Percentiles rank a stretch among this genome's conserved stretches.
Conservation (phyloP, 2,888 invertebrate species). For the Brenthis hecate region DNA sequence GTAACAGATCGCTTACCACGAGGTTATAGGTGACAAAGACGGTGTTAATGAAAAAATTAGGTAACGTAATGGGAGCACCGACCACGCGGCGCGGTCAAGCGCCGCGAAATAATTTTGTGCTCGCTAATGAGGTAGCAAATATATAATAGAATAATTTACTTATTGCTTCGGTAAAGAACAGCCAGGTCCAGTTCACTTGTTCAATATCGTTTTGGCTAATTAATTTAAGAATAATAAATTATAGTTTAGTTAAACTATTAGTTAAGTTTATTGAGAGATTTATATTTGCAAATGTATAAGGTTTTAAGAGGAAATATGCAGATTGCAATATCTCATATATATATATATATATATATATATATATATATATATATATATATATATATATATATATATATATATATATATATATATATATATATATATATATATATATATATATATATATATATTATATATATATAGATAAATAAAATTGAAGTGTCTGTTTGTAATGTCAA, state of each 20-base stretch:
- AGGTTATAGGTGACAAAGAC: constrained; percentile 77
- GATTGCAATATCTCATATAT: no score
- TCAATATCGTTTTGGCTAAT: constrained; percentile 13
- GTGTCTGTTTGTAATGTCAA: no score
- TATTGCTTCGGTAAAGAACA: not conserved
- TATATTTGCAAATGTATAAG: no score
- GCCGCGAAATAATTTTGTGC: constrained; percentile 60
- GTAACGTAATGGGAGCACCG: constrained; percentile 54
- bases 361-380: no score
- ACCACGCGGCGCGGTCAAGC: constrained; percentile 49
- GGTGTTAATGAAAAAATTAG: constrained; percentile 69
- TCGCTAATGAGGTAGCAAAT: constrained; percentile 22
- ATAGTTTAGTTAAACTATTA: constrained; percentile 1
- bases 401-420: no score
- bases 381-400: no score
- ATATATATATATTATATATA: no score
- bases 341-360: no score
- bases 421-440: no score
- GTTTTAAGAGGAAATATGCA: no score
- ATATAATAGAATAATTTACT: constrained; percentile 6
- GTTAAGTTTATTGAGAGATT: no score
- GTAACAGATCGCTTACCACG: constrained; percentile 76
- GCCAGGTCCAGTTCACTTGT: constrained; percentile 7
- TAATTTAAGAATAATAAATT: constrained; percentile 13
- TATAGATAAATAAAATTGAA: no score